Evolutionary conservation across 2,888 invertebrate genomes (phyloP).

Genomic region (Lapara coniferarum): DNA sequence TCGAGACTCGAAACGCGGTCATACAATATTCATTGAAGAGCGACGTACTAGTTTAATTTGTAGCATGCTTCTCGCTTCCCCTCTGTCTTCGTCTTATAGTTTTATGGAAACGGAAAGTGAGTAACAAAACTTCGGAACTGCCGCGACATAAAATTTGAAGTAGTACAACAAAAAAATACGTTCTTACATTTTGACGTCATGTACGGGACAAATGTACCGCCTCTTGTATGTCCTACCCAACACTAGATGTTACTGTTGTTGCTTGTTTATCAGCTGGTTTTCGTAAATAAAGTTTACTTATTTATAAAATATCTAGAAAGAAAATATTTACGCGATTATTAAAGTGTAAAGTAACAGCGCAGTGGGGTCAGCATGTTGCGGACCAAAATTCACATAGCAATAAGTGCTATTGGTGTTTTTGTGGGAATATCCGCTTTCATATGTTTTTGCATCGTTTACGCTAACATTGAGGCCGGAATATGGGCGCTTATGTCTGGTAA

Average conservation of each 20-base stretch:
- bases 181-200: no score
- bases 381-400: constrained; percentile 69
- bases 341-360: not conserved
- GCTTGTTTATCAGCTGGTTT: constrained; percentile 33
- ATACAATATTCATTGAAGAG: no score
- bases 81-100: no score
- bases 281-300: constrained; percentile 18
- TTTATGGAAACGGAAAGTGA: no score
- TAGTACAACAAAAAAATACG: no score
- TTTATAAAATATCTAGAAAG: not conserved
- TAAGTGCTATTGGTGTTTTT: constrained; percentile 66
- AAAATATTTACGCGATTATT: not conserved
- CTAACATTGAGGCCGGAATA: constrained; percentile 77
- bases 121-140: no score
- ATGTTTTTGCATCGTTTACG: constrained; percentile 76
- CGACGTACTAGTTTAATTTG: no score
- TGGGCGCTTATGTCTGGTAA: constrained; percentile 77
- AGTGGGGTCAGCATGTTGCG: constrained; percentile 55
- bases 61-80: no score
- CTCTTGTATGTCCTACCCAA: no score
- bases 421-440: constrained; percentile 74
- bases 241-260: constrained; percentile 23
- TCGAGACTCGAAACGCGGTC: no score
- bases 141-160: no score
- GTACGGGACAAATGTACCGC: no score